A percentile compares a stretch with the other conserved stretches of the same genome.
These are phyloP conservation scores for Tethea ocularis DNA, from an alignment of 2,888 invertebrate genomes.

Conservation along the genomic window DNA sequence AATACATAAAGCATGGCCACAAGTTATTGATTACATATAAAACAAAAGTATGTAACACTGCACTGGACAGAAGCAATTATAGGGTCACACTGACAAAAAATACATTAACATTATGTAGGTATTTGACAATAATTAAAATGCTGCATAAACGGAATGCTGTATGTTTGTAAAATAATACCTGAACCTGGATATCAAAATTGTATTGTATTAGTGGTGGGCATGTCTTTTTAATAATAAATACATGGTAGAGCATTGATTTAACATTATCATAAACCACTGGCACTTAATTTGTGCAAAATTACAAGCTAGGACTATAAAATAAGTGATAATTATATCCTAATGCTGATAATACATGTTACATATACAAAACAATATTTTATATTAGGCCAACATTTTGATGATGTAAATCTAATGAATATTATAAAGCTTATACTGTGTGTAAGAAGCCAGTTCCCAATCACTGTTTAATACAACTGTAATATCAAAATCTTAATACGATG, in stretches of 20 bases:
- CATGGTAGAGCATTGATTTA: constrained; percentile 17
- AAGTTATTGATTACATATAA: constrained; percentile 33
- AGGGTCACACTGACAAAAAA: background rate
- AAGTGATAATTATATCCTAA: constrained; percentile 24
- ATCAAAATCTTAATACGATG: constrained; percentile 74
- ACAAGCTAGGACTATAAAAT: constrained; percentile 36
- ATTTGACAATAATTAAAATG: background rate
- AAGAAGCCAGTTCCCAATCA: constrained; percentile 64
- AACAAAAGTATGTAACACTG: constrained; percentile 19
- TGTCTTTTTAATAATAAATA: background rate
- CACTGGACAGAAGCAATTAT: constrained; percentile 11
- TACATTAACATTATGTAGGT: background rate
- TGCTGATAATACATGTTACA: background rate
- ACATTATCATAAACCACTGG: constrained; percentile 40
- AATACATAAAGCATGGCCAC: constrained; percentile 57
- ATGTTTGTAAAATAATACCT: background rate
- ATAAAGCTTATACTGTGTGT: constrained; percentile 34
- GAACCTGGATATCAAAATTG: background rate
- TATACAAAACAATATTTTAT: constrained; percentile 20
- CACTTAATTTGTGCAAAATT: constrained; percentile 54
- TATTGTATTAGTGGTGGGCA: background rate
- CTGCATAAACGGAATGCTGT: background rate
- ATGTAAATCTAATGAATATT: constrained; percentile 20
- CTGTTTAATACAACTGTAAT: constrained; percentile 56
- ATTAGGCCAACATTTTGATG: constrained; percentile 53